A percentile compares a stretch with the other conserved stretches of the same genome.
Evolutionary conservation across 2,888 invertebrate species (phyloP).

Genomic region (Sinohyriopsis cumingii): DNA sequence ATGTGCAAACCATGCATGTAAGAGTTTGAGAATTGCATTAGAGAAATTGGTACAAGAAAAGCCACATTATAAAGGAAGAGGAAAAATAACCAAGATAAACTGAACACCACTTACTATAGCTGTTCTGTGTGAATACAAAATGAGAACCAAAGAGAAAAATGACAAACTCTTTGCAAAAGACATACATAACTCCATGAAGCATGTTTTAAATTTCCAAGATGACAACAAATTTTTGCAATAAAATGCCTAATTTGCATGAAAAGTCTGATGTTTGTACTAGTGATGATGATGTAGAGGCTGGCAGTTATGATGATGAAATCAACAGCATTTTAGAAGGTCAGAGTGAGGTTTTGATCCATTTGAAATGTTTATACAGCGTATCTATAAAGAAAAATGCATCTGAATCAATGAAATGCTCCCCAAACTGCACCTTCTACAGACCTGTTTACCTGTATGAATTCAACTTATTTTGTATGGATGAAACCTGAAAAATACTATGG

Average conservation of each 20-base stretch:
- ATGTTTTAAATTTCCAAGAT: constrained; percentile 4
- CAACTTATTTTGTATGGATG: too few species aligned
- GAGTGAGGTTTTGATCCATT: constrained; percentile 10
- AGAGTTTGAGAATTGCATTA: constrained; percentile 13
- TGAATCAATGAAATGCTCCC: constrained; percentile 13
- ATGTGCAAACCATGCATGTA: constrained; percentile 28
- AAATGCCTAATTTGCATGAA: neutral
- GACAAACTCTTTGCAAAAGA: too few species aligned
- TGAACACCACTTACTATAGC: constrained; percentile 15
- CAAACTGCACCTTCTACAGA: constrained; percentile 14
- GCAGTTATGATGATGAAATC: neutral
- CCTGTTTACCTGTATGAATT: too few species aligned
- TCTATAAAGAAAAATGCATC: constrained; percentile 3
- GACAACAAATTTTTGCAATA: constrained; percentile 19
- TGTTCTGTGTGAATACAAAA: constrained; percentile 5
- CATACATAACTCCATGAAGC: too few species aligned
- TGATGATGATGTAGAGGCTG: neutral
- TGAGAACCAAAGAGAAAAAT: too few species aligned
- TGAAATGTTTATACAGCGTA: constrained; percentile 15
- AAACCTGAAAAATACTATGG: too few species aligned
- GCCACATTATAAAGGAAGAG: constrained; percentile 17
- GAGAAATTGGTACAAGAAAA: constrained; percentile 18
- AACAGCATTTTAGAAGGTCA: constrained; percentile 12
- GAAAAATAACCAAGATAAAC: constrained; percentile 8
- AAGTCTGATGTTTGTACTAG: neutral